These are phyloP conservation scores for Smutsia temminckii DNA, from an alignment of 2,797 vertebrate genomes.

Conservation along the genomic window DNA sequence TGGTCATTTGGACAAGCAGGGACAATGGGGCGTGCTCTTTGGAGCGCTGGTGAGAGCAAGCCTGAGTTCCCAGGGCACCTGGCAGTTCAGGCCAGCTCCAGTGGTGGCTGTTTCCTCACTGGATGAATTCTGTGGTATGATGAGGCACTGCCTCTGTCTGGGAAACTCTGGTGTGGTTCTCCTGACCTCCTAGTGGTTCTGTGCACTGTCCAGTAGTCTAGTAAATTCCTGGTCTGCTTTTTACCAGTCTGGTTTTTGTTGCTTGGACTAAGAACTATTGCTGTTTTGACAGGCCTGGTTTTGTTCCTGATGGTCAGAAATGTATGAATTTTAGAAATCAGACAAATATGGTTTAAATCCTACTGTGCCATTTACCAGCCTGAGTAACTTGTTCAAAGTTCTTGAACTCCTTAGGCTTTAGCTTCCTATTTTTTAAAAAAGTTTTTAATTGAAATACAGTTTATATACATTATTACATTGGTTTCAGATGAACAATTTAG, in stretches of 20 bases:
- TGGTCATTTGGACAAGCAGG: background rate
- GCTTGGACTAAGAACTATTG: background rate
- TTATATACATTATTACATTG: no score
- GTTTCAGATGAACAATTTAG: no score
- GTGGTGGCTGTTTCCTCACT: background rate
- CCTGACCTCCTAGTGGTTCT: background rate
- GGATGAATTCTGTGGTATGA: background rate
- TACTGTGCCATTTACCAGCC: background rate
- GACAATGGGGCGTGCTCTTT: background rate
- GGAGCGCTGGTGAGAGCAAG: background rate
- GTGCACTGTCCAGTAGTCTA: background rate
- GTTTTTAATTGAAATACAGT: no score
- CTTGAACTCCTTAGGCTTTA: background rate
- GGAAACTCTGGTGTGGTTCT: background rate
- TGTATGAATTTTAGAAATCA: slow-evolving; percentile 4
- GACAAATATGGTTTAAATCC: slow-evolving; percentile 6
- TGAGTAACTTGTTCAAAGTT: background rate
- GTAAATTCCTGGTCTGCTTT: background rate
- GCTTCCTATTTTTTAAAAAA: background rate
- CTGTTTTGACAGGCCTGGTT: background rate
- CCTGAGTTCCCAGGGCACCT: background rate
- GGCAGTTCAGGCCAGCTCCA: background rate
- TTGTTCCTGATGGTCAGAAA: slow-evolving; percentile 40
- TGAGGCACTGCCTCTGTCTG: background rate
- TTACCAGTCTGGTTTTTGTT: background rate